Conservation (phyloP, 2,113 vertebrate species). For the Cyanoderma ruficeps region DNA sequence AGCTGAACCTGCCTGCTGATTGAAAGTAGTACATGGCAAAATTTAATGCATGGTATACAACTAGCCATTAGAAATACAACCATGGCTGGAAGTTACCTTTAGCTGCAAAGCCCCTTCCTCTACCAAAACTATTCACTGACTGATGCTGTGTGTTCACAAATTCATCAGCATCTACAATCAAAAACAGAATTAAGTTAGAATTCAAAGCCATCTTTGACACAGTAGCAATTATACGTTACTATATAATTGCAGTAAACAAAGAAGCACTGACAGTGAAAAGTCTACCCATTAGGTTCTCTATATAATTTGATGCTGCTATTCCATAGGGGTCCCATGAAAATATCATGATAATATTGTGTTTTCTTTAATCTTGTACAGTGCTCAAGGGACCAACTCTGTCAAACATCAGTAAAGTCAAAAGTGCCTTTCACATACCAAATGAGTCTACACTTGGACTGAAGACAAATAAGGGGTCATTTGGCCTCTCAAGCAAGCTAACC, state of each 20-base stretch:
- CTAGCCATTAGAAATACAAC: background rate
- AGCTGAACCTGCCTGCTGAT: background rate
- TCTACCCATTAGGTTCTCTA: accelerated
- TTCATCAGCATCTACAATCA: conserved; percentile 17
- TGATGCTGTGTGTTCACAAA: background rate
- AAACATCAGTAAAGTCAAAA: background rate
- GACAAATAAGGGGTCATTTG: background rate
- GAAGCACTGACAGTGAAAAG: accelerated
- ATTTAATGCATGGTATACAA: background rate
- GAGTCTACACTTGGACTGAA: background rate
- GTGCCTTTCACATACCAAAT: conserved; percentile 51
- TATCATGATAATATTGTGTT: accelerated
- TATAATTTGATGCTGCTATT: background rate
- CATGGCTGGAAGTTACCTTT: conserved; percentile 37
- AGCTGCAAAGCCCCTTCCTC: conserved; percentile 42
- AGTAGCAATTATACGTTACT: background rate
- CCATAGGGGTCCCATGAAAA: accelerated
- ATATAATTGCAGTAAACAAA: background rate
- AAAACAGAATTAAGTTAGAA: background rate
- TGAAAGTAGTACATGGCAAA: background rate
- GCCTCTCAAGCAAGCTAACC: conserved; percentile 46
- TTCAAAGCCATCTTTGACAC: background rate
- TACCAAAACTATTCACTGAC: conserved; percentile 3
- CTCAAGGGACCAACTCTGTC: background rate
- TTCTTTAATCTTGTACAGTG: background rate